Evolutionary conservation across 2,797 vertebrate species (phyloP).

Genomic region (Myoxocephalus aenaeus): DNA sequence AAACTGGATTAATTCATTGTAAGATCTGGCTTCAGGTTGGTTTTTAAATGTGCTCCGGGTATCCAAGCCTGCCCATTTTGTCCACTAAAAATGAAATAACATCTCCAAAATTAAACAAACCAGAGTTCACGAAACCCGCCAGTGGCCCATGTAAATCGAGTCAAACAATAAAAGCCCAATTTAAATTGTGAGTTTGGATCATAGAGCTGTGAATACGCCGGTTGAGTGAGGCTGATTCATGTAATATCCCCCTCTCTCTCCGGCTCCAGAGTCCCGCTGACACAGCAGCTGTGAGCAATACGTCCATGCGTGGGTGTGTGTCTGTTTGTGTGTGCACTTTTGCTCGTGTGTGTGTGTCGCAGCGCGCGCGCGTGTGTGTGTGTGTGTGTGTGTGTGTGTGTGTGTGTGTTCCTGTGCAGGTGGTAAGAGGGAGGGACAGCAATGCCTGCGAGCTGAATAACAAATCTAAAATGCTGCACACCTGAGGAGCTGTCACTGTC

Average conservation of each 20-base stretch:
- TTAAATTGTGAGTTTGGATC: slow-evolving; percentile 51
- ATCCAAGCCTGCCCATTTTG: slow-evolving; percentile 30
- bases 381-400: slow-evolving; percentile 31
- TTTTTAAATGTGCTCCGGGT: background rate
- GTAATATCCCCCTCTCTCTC: slow-evolving; percentile 58
- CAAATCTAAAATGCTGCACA: slow-evolving; percentile 79
- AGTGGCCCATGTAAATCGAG: slow-evolving; percentile 34
- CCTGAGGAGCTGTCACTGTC: slow-evolving; percentile 82
- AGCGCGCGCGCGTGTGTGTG: slow-evolving; percentile 26
- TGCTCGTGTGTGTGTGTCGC: slow-evolving; percentile 19
- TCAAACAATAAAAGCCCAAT: slow-evolving; percentile 57
- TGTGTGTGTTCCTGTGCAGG: slow-evolving; percentile 58
- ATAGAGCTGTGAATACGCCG: slow-evolving; percentile 51
- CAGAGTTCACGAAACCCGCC: slow-evolving; percentile 19
- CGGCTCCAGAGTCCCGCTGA: slow-evolving; percentile 75
- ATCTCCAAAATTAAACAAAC: slow-evolving; percentile 43
- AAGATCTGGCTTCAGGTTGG: slow-evolving; percentile 1
- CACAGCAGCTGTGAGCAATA: slow-evolving; percentile 80
- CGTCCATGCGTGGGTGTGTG: slow-evolving; percentile 31
- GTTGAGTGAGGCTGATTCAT: slow-evolving; percentile 71
- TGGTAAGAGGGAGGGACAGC: slow-evolving; percentile 72
- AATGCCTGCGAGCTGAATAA: slow-evolving; percentile 79
- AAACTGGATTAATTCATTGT: background rate
- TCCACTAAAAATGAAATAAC: slow-evolving; percentile 34
- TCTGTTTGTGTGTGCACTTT: slow-evolving; percentile 5